Conservation (phyloP, 2,888 invertebrate species). For the Acrobasis repandana region DNA sequence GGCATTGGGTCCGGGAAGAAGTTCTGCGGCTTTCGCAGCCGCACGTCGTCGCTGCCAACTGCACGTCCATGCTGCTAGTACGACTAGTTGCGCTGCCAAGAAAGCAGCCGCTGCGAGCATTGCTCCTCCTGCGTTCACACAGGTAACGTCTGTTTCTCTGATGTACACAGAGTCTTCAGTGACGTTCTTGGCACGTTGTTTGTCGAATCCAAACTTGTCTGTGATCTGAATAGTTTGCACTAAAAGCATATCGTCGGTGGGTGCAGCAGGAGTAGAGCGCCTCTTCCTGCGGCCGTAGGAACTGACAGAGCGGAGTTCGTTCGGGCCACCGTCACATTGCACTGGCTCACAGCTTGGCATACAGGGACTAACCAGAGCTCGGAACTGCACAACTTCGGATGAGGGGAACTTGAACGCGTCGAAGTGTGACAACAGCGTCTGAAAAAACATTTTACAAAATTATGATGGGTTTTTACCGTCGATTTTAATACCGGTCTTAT, state of each 20-base stretch:
- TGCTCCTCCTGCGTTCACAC: slow-evolving; percentile 90
- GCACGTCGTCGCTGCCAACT: slow-evolving; percentile 91
- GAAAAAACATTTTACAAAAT: slow-evolving; percentile 46
- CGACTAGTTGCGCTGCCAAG: slow-evolving; percentile 92
- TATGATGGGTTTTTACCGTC: neutral
- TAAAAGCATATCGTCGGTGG: slow-evolving; percentile 91
- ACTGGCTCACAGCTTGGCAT: slow-evolving; percentile 97
- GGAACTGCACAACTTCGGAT: slow-evolving; percentile 96
- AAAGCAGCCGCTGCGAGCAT: slow-evolving; percentile 94
- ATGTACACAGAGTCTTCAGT: slow-evolving; percentile 89
- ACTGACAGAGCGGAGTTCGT: slow-evolving; percentile 90
- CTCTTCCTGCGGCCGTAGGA: slow-evolving; percentile 93
- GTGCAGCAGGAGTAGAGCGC: slow-evolving; percentile 83
- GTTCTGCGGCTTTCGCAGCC: slow-evolving; percentile 85
- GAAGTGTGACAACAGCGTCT: slow-evolving; percentile 94
- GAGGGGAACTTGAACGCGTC: slow-evolving; percentile 98
- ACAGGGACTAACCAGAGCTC: slow-evolving; percentile 96
- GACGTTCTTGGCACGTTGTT: slow-evolving; percentile 84
- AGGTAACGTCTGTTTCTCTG: slow-evolving; percentile 84
- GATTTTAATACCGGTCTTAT: too few relatives aligned
- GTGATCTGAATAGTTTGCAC: slow-evolving; percentile 96
- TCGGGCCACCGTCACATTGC: slow-evolving; percentile 93
- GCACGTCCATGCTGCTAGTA: slow-evolving; percentile 94
- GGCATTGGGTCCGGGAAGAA: slow-evolving; percentile 85
- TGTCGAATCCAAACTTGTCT: slow-evolving; percentile 94